Evolutionary conservation across 2,797 vertebrate species (phyloP).

Genomic region (Eulemur coronatus): DNA sequence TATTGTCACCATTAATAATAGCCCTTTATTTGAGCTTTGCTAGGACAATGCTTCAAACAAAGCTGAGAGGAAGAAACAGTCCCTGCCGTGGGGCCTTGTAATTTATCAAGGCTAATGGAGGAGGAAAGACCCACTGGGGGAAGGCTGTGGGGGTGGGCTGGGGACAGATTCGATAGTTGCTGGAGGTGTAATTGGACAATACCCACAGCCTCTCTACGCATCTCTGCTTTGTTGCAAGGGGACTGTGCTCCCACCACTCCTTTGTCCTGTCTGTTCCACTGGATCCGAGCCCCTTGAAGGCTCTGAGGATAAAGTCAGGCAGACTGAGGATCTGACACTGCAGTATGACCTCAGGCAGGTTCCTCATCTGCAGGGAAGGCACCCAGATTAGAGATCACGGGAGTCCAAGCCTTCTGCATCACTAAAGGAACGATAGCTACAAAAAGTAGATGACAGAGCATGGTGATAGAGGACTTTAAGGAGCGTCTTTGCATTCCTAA

Average conservation of each 20-base stretch:
- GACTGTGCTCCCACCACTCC: background rate
- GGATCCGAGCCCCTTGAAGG: background rate
- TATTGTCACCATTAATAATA: conserved; percentile 74
- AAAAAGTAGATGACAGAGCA: background rate
- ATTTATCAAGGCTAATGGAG: conserved; percentile 58
- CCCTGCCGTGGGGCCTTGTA: conserved; percentile 52
- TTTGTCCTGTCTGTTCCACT: conserved; percentile 18
- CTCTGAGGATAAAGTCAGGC: background rate
- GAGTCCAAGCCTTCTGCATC: background rate
- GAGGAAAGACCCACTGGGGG: background rate
- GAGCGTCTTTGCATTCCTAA: background rate
- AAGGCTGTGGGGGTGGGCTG: background rate
- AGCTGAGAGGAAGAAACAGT: conserved; percentile 64
- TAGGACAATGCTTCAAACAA: conserved; percentile 66
- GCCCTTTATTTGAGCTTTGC: conserved; percentile 67
- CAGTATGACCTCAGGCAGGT: background rate
- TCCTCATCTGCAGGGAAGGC: background rate
- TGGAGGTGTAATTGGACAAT: background rate
- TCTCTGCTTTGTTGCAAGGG: background rate
- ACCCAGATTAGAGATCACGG: background rate
- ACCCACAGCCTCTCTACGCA: background rate
- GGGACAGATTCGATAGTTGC: background rate
- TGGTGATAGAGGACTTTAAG: background rate
- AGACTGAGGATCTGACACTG: background rate
- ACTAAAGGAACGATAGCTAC: background rate